phyloP scores from a whole-genome alignment of 1,140 invertebrate species.

The Thaumatotibia leucotreta region DNA sequence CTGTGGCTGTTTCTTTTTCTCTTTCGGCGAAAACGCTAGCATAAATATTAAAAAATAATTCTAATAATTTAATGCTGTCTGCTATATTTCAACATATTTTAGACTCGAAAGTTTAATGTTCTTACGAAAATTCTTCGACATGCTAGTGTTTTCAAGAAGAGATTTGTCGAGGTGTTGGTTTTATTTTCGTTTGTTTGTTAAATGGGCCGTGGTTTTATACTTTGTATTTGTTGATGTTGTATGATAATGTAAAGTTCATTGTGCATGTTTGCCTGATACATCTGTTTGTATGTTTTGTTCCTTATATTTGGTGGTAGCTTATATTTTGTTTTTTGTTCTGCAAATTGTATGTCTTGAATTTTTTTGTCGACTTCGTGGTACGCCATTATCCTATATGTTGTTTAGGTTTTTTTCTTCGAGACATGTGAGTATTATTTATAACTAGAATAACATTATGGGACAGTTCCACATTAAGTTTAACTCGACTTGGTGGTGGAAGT shows the following conservation, averaged over 20 bases:
- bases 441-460: too few relatives aligned
- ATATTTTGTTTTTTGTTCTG: slow-evolving; percentile 15
- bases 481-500: too few relatives aligned
- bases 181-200: slow-evolving; percentile 23
- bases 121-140: too few relatives aligned
- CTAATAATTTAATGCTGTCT: too few relatives aligned
- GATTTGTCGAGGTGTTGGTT: slow-evolving; percentile 31
- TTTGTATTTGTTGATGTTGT: slow-evolving; percentile 24
- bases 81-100: too few relatives aligned
- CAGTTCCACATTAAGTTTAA: too few relatives aligned
- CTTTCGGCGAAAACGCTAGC: slow-evolving; percentile 29
- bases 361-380: slow-evolving; percentile 24
- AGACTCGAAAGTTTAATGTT: too few relatives aligned
- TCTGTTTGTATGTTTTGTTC: slow-evolving; percentile 35
- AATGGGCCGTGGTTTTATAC: slow-evolving; percentile 25
- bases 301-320: slow-evolving; percentile 31
- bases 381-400: slow-evolving; percentile 16
- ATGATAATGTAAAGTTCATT: slow-evolving; percentile 43
- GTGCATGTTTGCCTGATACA: slow-evolving; percentile 62
- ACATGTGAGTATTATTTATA: slow-evolving; percentile 12
- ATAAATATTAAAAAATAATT: too few relatives aligned
- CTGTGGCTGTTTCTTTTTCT: slow-evolving; percentile 48
- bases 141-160: slow-evolving; percentile 26
- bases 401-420: slow-evolving; percentile 9
- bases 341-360: slow-evolving; percentile 17